Conservation (phyloP, 1,140 invertebrate genomes). For the Drosophila biarmipes region DNA sequence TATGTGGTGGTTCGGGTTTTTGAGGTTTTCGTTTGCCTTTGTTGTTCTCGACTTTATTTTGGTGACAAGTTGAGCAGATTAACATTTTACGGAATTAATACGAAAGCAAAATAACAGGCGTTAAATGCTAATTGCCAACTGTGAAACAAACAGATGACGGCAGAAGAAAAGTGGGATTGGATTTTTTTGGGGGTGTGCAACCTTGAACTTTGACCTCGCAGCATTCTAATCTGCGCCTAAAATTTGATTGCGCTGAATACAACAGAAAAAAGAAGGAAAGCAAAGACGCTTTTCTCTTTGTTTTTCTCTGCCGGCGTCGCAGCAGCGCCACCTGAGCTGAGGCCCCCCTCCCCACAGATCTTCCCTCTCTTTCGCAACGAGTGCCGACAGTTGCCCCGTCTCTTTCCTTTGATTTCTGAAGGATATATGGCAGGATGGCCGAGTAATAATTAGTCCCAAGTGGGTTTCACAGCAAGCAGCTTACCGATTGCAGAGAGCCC, state of each 20-base stretch:
- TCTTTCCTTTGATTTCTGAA: slow-evolving; percentile 33
- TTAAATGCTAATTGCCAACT: slow-evolving; percentile 57
- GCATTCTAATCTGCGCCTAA: slow-evolving; percentile 72
- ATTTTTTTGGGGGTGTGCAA: slow-evolving; percentile 33
- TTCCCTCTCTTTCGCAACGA: neutral
- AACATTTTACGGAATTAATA: slow-evolving; percentile 61
- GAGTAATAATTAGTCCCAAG: slow-evolving; percentile 79
- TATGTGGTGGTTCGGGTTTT: slow-evolving; percentile 12
- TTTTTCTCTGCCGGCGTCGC: slow-evolving; percentile 5
- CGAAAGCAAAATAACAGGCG: slow-evolving; percentile 15
- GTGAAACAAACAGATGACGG: slow-evolving; percentile 31
- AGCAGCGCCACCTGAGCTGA: slow-evolving; percentile 32
- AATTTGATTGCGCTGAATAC: slow-evolving; percentile 60
- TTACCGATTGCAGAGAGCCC: slow-evolving; percentile 13
- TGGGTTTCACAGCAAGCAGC: slow-evolving; percentile 66
- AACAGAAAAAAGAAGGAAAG: slow-evolving; percentile 7
- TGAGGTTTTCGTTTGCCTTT: slow-evolving; percentile 21
- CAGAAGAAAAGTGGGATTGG: slow-evolving; percentile 5
- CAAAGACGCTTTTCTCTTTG: slow-evolving; percentile 17
- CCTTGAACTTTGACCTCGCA: slow-evolving; percentile 79
- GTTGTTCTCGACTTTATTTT: slow-evolving; percentile 18
- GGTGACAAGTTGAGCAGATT: slow-evolving; percentile 54
- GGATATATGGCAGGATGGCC: slow-evolving; percentile 41
- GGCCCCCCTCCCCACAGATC: neutral
- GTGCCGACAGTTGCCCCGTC: slow-evolving; percentile 30